Conservation (phyloP, 2,888 invertebrate species). For the Agapostemon virescens region DNA sequence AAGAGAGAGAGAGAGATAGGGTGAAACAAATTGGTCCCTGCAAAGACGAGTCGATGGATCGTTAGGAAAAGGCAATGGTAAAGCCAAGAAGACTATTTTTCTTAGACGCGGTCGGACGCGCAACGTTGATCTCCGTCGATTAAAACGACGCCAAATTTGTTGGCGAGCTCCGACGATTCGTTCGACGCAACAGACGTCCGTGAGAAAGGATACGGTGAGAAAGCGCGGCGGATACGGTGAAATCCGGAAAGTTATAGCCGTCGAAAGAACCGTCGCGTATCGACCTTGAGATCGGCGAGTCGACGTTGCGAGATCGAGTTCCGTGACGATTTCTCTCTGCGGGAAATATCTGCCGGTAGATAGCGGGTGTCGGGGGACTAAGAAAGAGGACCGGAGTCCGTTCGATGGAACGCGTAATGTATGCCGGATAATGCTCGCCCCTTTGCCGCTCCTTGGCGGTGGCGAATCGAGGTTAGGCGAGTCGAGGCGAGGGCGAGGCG, state of each 20-base stretch:
- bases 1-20: no score
- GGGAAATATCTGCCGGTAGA: slow-evolving; percentile 23
- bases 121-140: no score
- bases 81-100: neutral
- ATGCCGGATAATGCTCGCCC: slow-evolving; percentile 49
- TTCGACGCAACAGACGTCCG: no score
- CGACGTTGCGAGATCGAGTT: slow-evolving; percentile 17
- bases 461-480: neutral
- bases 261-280: neutral
- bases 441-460: slow-evolving; percentile 21
- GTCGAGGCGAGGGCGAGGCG: neutral
- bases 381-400: slow-evolving; percentile 30
- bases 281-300: neutral
- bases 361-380: neutral
- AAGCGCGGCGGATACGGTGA: neutral
- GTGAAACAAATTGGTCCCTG: neutral
- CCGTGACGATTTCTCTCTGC: neutral
- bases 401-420: slow-evolving; percentile 48
- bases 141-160: neutral
- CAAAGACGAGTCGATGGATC: neutral
- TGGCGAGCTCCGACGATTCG: no score
- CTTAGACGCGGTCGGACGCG: neutral
- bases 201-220: no score
- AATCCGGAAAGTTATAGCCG: neutral
- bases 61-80: neutral